Percentiles rank a stretch among this genome's conserved stretches.
Evolutionary conservation across 1,140 invertebrate genomes (phyloP).

Genomic region (Gonioctena quinquepunctata): DNA sequence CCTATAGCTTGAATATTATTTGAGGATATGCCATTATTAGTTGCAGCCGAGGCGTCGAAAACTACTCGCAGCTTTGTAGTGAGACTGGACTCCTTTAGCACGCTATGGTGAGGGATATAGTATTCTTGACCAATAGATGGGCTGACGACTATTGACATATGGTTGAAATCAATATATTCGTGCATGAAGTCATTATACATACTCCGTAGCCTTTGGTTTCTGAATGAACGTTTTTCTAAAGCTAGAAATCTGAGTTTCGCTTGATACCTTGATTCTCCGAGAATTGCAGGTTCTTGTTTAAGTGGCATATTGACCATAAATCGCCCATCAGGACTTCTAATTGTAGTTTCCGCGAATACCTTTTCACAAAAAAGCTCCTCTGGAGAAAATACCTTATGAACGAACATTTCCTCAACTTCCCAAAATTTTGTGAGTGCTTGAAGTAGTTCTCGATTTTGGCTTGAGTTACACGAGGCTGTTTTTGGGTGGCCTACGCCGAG

Average conservation of each 20-base stretch:
- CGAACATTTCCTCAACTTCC: background rate
- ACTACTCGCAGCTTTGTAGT: slow-evolving; percentile 52
- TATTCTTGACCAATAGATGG: background rate
- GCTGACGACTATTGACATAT: background rate
- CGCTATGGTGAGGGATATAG: slow-evolving; percentile 55
- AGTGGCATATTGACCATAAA: background rate
- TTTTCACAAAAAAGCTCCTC: background rate
- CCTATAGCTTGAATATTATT: slow-evolving; percentile 40
- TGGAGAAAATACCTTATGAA: background rate
- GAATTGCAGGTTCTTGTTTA: background rate
- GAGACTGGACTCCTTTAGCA: slow-evolving; percentile 45
- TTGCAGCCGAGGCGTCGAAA: too few relatives aligned
- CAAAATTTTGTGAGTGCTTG: background rate
- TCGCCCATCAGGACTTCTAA: too few relatives aligned
- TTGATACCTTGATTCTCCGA: background rate
- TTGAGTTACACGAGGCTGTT: background rate
- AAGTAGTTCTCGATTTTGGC: background rate
- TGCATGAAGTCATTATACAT: background rate
- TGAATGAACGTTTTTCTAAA: background rate
- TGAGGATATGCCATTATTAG: slow-evolving; percentile 34
- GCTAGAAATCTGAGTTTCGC: background rate
- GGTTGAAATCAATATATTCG: background rate
- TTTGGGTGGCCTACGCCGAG: background rate
- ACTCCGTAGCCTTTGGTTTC: background rate
- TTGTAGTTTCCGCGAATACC: background rate